Evolutionary conservation across 2,888 invertebrate species (phyloP).

Genomic region (Melanostoma mellinum): DNA sequence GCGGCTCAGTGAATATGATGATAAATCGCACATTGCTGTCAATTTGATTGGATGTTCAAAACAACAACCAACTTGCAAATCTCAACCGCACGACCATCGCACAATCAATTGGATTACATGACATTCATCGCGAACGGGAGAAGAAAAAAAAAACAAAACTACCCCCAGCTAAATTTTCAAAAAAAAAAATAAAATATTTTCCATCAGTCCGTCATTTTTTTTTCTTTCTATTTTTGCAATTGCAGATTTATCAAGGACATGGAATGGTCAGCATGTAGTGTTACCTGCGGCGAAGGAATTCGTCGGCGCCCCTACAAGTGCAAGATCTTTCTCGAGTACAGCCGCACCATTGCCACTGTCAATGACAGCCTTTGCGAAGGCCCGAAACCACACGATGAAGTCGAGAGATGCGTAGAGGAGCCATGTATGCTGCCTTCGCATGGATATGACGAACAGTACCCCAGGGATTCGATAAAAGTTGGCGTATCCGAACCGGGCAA

Average conservation of each 20-base stretch:
- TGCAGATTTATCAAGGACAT: conserved; percentile 93
- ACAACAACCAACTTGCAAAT: conserved; percentile 26
- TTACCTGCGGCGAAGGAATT: conserved; percentile 94
- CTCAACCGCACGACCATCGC: conserved; percentile 6
- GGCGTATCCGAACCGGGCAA: conserved; percentile 90
- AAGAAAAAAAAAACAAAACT: neutral
- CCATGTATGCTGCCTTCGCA: conserved; percentile 88
- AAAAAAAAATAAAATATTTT: conserved; percentile 14
- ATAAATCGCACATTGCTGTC: conserved; percentile 58
- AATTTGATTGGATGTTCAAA: conserved; percentile 53
- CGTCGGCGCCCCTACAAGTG: conserved; percentile 95
- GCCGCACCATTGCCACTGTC: conserved; percentile 92
- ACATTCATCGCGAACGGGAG: conserved; percentile 21
- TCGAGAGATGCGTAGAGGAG: conserved; percentile 90
- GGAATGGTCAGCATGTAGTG: conserved; percentile 96
- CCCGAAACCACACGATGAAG: conserved; percentile 90
- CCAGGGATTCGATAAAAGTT: conserved; percentile 83
- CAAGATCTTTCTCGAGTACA: conserved; percentile 96
- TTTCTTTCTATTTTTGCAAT: conserved; percentile 22
- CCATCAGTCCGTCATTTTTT: too few relatives aligned
- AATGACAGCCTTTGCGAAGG: conserved; percentile 95
- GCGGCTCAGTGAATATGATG: conserved; percentile 58
- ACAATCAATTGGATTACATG: conserved; percentile 60
- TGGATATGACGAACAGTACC: conserved; percentile 82
- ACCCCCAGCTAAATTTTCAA: neutral